Evolutionary conservation across 2,888 invertebrate genomes (phyloP), one percentile per base, ranked within the genome.

Genomic region (Harmothoe impar): DNA sequence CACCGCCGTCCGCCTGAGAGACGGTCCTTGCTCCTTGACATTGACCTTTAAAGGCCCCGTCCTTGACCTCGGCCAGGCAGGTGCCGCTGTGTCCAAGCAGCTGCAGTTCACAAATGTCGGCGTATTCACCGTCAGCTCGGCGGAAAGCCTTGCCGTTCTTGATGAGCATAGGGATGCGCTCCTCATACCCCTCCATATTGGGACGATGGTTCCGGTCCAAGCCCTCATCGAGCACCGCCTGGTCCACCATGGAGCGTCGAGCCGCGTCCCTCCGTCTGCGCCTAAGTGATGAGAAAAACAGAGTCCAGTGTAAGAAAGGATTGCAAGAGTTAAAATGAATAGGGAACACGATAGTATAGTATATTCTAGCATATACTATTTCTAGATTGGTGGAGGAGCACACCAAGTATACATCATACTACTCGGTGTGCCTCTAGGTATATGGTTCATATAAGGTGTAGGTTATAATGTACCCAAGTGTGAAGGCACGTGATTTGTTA

Each of bases 81-180:
- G 90, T 43, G 84, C 77, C 86, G 25, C 52, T 86, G 31, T 86
- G 86, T 17, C 86, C 77, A 52, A 90, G 90, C 33, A 90, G 62
- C 84, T 90, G 90, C 31, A 90, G 29, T 31, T 90, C 90, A 31
- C 90, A 90, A 81, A 90, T 90, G 90, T 90, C 90, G 31, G 90
- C 77, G 62, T 90, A 90, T n/a, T 90, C 90, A 15, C 78, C 81
- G 84, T 90, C 90, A 31, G 54, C 77, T n/a, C 77, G 72, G 12
- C 90, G 78, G 52, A 78, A 90, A 31, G 54, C 81, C 62, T 90
- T 90, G 68, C 62, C 89, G 84, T 77, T 77, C 56, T 90, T 90
- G 84, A 90, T 52, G 33, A 90, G 84, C 90, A 90, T 90, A 52
- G 90, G 90, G 33, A 77, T 90, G 43, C 90, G 51, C 62, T 90